These are phyloP conservation scores for Coturnix japonica DNA, from an alignment of 2,113 vertebrate species.

Conservation along the genomic window DNA sequence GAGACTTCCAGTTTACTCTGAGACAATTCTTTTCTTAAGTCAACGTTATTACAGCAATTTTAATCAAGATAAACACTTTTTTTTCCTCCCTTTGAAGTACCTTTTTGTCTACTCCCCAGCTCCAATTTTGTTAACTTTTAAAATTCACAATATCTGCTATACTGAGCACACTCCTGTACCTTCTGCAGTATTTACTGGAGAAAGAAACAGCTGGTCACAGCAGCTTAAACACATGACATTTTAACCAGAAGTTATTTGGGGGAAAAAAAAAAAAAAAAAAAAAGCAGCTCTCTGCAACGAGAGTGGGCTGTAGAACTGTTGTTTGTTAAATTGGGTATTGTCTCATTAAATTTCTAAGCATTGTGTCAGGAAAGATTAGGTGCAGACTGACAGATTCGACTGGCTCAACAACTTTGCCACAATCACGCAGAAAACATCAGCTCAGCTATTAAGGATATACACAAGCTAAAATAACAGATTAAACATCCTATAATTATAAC, in stretches of 20 bases:
- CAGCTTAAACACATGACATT: conserved; percentile 29
- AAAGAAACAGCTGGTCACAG: neutral
- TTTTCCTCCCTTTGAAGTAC: neutral
- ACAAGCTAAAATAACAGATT: neutral
- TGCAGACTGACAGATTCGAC: neutral
- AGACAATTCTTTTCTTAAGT: neutral
- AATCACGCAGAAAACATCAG: neutral
- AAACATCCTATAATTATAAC: neutral
- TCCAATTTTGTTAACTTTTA: neutral
- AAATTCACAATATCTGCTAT: neutral
- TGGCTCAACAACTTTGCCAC: conserved; percentile 1
- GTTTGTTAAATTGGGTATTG: conserved; percentile 44
- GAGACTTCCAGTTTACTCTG: neutral
- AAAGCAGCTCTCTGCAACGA: neutral
- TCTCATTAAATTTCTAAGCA: conserved; percentile 33
- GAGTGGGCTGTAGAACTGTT: neutral
- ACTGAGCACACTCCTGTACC: neutral
- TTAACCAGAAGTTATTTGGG: neutral
- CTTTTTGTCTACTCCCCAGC: neutral
- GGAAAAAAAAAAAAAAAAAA: neutral
- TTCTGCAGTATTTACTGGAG: neutral
- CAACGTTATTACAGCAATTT: neutral
- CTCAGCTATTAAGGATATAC: neutral
- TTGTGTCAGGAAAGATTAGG: neutral
- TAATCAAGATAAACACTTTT: neutral